Conservation (phyloP, 2,797 vertebrate species). For the Leptatherina wallacei region DNA sequence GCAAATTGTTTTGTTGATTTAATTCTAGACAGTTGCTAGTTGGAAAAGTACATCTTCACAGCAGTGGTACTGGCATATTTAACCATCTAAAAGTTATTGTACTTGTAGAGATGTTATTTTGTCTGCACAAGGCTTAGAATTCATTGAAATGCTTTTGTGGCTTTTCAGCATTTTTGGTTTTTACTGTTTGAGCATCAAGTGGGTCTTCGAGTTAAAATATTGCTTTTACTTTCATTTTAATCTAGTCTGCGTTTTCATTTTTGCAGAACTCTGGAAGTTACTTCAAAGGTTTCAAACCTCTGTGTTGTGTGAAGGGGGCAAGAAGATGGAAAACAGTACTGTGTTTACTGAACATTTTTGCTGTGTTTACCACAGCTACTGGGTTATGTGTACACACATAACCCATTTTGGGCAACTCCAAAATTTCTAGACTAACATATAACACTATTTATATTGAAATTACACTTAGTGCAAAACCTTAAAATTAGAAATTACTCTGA, state of each 20-base stretch:
- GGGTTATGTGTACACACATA: constrained; percentile 4
- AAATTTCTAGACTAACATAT: background rate
- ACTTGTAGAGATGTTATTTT: background rate
- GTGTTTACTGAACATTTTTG: background rate
- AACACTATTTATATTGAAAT: too few species aligned
- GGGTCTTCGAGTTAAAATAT: constrained; percentile 52
- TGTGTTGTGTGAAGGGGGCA: background rate
- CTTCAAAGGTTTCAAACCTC: constrained; percentile 5
- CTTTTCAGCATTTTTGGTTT: constrained; percentile 58
- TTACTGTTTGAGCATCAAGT: constrained; percentile 46
- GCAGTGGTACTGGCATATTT: background rate
- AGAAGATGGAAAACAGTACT: background rate
- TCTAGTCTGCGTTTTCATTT: constrained; percentile 43
- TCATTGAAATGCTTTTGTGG: constrained; percentile 44
- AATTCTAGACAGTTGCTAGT: background rate
- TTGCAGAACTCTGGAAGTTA: constrained; percentile 3
- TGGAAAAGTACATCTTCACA: constrained; percentile 5
- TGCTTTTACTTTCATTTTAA: constrained; percentile 59
- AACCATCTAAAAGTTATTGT: background rate
- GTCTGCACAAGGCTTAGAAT: constrained; percentile 19
- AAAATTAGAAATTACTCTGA: background rate
- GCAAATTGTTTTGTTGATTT: constrained; percentile 14
- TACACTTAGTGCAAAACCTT: background rate
- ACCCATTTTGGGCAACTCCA: background rate
- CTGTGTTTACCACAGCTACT: background rate